These are phyloP conservation scores for Nephrotoma flavescens DNA, from an alignment of 2,888 invertebrate species.

Conservation along the genomic window DNA sequence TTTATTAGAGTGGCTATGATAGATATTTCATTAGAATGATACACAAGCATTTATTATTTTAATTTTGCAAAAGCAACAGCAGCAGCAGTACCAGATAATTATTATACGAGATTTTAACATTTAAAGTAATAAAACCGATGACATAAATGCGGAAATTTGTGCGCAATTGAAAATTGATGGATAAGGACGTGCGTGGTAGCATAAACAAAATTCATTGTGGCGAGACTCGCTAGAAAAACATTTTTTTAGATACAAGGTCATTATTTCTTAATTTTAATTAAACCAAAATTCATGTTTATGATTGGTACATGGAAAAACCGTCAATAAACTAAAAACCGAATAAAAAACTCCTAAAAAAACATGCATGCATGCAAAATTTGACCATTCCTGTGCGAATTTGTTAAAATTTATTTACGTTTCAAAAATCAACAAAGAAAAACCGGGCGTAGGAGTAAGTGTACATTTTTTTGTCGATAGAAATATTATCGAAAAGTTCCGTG, in stretches of 20 bases:
- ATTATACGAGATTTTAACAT: neutral
- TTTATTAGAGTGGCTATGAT: neutral
- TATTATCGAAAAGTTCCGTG: neutral
- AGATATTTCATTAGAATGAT: neutral
- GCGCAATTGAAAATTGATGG: neutral
- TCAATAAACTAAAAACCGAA: neutral
- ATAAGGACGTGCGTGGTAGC: neutral
- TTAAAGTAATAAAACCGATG: neutral
- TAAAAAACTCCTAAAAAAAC: neutral
- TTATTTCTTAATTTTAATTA: neutral
- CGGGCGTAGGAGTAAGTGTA: neutral
- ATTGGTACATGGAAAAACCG: neutral
- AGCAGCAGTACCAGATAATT: neutral
- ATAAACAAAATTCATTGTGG: neutral
- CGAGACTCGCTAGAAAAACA: neutral
- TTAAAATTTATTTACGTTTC: neutral
- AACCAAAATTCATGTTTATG: neutral
- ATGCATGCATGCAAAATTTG: neutral
- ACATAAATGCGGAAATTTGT: neutral
- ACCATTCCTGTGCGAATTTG: neutral
- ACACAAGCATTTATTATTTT: neutral
- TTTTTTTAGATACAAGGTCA: neutral
- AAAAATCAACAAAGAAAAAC: neutral
- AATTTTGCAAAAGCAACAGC: neutral
- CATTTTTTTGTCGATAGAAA: neutral